A percentile compares a stretch with the other conserved stretches of the same genome.
phyloP scores from a whole-genome alignment of 1,140 invertebrate species.

The Daktulosphaira vitifoliae region DNA sequence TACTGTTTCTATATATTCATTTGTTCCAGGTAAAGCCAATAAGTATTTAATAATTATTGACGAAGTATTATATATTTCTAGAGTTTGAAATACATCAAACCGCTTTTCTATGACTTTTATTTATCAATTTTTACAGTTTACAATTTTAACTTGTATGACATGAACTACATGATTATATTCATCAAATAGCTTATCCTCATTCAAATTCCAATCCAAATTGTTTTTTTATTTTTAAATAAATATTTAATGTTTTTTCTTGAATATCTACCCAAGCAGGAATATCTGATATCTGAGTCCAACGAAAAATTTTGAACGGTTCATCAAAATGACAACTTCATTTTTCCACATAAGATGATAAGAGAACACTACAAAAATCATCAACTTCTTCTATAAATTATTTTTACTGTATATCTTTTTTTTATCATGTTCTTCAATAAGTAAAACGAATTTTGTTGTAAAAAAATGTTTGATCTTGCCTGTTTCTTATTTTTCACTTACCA shows the following conservation, averaged over 20 bases:
- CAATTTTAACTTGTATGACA: too few relatives aligned
- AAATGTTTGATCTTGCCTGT: neutral
- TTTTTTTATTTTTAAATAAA: constrained; percentile 1
- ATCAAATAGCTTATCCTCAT: too few relatives aligned
- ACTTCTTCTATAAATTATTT: neutral
- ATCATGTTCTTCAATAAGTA: neutral
- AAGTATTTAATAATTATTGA: too few relatives aligned
- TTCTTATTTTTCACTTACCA: neutral
- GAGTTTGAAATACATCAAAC: neutral
- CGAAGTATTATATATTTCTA: too few relatives aligned
- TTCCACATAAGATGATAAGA: too few relatives aligned
- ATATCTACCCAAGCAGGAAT: too few relatives aligned
- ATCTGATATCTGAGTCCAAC: too few relatives aligned
- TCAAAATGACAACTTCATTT: too few relatives aligned
- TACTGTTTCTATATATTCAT: too few relatives aligned
- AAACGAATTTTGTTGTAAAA: neutral
- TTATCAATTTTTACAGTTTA: neutral
- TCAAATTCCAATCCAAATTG: neutral
- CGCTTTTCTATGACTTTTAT: neutral
- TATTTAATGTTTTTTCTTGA: neutral
- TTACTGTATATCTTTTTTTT: neutral
- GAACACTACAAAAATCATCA: too few relatives aligned
- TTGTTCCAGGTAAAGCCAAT: too few relatives aligned
- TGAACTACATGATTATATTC: neutral
- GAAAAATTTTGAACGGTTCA: too few relatives aligned